These are phyloP conservation scores for Apis cerana DNA, from an alignment of 1,140 invertebrate genomes.

Conservation along the genomic window DNA sequence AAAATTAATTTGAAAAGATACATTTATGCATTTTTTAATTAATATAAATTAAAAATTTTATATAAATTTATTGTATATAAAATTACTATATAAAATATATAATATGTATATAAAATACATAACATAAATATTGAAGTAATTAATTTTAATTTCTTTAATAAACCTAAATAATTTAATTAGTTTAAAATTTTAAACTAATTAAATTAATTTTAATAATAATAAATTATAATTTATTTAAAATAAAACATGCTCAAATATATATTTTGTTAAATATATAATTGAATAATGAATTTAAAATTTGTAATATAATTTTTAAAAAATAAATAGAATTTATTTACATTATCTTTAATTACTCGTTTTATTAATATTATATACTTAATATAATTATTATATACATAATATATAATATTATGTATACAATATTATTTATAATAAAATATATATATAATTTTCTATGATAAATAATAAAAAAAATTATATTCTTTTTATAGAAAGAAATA, in stretches of 20 bases:
- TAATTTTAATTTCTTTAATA: too few relatives aligned
- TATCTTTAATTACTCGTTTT: not conserved
- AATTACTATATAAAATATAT: too few relatives aligned
- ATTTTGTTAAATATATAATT: not conserved
- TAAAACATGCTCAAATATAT: too few relatives aligned
- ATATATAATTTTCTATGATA: not conserved
- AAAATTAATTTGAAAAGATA: not conserved
- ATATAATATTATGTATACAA: too few relatives aligned
- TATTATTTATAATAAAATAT: too few relatives aligned
- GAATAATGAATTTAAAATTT: not conserved
- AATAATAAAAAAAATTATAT: not conserved
- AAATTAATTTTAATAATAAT: too few relatives aligned
- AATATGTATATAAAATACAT: too few relatives aligned
- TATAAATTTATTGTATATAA: not conserved
- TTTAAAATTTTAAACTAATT: too few relatives aligned
- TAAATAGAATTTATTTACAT: not conserved
- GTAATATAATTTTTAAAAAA: not conserved
- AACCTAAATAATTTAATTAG: too few relatives aligned
- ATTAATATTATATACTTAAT: not conserved
- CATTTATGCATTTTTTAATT: not conserved
- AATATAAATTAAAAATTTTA: not conserved
- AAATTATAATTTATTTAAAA: too few relatives aligned
- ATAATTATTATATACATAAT: not conserved
- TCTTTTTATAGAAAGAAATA: constrained; percentile 44
- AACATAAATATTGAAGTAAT: too few relatives aligned